Evolutionary conservation across 2,888 invertebrate genomes (phyloP).

Genomic region (Romanomermis culicivorax): DNA sequence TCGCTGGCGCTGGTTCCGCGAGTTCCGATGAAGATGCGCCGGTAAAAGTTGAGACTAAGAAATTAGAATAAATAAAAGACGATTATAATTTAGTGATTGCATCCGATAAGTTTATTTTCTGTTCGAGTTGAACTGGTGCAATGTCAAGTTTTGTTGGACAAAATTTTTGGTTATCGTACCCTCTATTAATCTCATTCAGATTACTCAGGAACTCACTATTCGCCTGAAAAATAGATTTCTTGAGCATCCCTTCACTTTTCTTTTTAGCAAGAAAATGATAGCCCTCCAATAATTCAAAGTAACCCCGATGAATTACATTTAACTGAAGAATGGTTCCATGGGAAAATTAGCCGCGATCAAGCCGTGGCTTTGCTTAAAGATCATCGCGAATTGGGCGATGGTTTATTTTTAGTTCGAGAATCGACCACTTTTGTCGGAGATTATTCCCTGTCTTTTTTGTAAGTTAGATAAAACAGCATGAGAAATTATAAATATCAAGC

Average conservation of each 20-base stretch:
- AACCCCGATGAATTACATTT: conserved; percentile 27
- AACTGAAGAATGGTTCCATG: conserved; percentile 29
- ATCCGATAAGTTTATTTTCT: too few species aligned
- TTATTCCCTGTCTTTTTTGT: conserved; percentile 83
- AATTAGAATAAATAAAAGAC: not conserved
- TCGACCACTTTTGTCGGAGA: conserved; percentile 66
- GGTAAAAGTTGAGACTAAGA: not conserved
- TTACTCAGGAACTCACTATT: not conserved
- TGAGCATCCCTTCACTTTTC: too few species aligned
- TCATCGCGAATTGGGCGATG: conserved; percentile 44
- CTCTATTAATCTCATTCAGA: too few species aligned
- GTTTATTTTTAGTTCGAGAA: conserved; percentile 77
- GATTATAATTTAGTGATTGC: too few species aligned
- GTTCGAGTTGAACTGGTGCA: too few species aligned
- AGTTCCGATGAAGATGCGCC: not conserved
- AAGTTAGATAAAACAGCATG: too few species aligned
- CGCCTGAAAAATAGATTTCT: not conserved
- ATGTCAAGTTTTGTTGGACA: too few species aligned
- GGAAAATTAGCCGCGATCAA: conserved; percentile 17
- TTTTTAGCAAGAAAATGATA: conserved; percentile 1
- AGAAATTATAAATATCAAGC: too few species aligned
- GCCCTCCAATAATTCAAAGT: not conserved
- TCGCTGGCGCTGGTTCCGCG: not conserved
- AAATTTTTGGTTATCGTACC: too few species aligned
- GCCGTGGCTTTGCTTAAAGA: conserved; percentile 12